Base-by-base conservation (phyloP, 1,140 invertebrate species). In the Drosophila tsacasi region DNA sequence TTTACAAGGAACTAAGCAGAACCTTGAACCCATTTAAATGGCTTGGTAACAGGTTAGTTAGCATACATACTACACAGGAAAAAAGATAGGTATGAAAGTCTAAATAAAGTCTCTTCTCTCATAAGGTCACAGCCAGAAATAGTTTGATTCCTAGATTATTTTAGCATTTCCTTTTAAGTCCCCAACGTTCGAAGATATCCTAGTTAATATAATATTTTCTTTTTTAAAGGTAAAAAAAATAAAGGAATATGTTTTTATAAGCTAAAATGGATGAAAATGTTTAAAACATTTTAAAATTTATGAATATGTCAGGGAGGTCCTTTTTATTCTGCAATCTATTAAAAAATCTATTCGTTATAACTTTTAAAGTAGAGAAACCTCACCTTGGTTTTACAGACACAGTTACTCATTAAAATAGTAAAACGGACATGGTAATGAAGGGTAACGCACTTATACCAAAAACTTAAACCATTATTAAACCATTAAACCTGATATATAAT, bases 1-100 rank as follows among this genome's bases (percentile, higher is more conserved):
- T 23, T 73, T 73, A 59, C 69, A 50, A 50, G 44, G 68, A 73
- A 73, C 50, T 73, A 37, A 37, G 52, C 21, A 50, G 54, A 73
- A 73, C 69, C 68, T 73, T 73, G 69, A 59, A 60, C 69, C 30
- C 30, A 39, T 30, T 44, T 37, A 10, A 37, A 57, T 30, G 10
- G 5, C 39, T 46, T n/a, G 37, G 39, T 47, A 55, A 49, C 63
- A 27, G 35, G 62, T 46, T 12, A 35, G 37, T 21, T 21, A 30
- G 15, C 27, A 35, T 15, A 13, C 12, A 46, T 30, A 21, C 30
- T 30, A 21, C 30, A 17, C 39, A 30, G 10, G 52, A 54, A 62
- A 8, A 4, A 1, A 25, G 6, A 9, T 1, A 9, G 25, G 30
- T 6, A 50, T 44, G 10, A 9, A 7, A 30, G 8, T 2, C 17